Conservation (phyloP, 2,797 vertebrate species). For the Enteromius paludinosus region DNA sequence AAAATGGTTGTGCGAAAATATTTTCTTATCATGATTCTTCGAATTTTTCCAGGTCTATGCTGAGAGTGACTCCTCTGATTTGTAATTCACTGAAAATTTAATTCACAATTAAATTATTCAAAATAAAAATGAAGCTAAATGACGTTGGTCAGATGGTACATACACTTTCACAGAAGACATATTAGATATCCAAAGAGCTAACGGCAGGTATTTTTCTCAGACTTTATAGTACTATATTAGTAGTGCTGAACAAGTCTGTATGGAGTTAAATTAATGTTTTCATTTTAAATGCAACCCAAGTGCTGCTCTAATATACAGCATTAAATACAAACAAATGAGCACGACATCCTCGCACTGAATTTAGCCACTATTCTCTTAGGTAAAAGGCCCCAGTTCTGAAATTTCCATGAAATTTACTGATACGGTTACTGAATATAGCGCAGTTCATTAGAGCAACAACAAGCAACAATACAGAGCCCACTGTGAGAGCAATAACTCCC, state of each 20-base stretch:
- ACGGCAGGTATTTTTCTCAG: not conserved
- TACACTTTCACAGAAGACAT: not conserved
- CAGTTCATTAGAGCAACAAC: conserved; percentile 26
- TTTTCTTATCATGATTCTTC: not conserved
- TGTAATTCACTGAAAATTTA: not conserved
- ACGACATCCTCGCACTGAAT: conserved; percentile 36
- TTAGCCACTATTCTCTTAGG: conserved; percentile 30
- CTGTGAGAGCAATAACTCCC: conserved; percentile 27
- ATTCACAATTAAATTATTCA: too few relatives aligned
- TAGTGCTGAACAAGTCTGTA: not conserved
- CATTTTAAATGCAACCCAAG: not conserved
- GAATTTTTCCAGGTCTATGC: not conserved
- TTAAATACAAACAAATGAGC: conserved; percentile 9
- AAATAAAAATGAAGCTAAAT: too few relatives aligned
- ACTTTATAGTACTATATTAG: too few relatives aligned
- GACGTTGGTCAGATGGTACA: too few relatives aligned
- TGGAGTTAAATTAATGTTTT: not conserved
- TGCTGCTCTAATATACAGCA: not conserved
- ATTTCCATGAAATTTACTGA: conserved; percentile 34
- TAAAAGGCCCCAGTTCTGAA: conserved; percentile 31
- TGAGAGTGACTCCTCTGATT: conserved; percentile 1
- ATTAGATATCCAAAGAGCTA: not conserved
- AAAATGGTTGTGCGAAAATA: not conserved
- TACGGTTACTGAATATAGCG: conserved; percentile 28
- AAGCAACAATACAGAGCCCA: conserved; percentile 13